Percentiles rank a stretch among this genome's conserved stretches.
These are phyloP conservation scores for Oxyscelio sp. DNA, from an alignment of 2,888 invertebrate species.

Conservation along the genomic window DNA sequence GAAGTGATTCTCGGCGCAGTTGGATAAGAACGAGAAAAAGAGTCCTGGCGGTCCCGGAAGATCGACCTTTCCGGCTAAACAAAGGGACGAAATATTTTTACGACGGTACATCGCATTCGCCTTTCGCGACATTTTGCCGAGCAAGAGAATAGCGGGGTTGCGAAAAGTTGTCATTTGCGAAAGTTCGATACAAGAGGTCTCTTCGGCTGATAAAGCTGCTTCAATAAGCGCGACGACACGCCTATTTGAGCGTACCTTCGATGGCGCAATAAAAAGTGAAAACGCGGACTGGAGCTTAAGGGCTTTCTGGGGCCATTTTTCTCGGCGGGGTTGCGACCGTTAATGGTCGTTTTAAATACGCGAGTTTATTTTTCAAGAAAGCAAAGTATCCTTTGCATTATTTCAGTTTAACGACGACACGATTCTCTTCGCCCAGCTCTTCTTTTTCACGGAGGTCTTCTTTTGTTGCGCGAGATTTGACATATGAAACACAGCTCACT, in stretches of 20 bases:
- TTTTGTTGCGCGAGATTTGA: constrained; percentile 3
- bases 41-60: constrained; percentile 15
- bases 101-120: constrained; percentile 23
- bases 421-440: not conserved
- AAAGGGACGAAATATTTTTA: constrained; percentile 22
- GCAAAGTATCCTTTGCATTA: constrained; percentile 39
- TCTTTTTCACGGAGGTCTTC: not conserved
- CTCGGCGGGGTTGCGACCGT: not conserved
- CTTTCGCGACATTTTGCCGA: constrained; percentile 6
- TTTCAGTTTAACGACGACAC: constrained; percentile 22
- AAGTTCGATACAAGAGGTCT: constrained; percentile 43
- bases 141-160: constrained; percentile 37
- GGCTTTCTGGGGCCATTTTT: constrained; percentile 21
- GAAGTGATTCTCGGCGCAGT: constrained; percentile 20
- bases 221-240: constrained; percentile 44
- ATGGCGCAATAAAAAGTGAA: constrained; percentile 38
- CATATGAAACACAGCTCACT: constrained; percentile 1
- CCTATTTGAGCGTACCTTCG: constrained; percentile 20
- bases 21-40: constrained; percentile 19
- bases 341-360: constrained; percentile 40
- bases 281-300: constrained; percentile 18
- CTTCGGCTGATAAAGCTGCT: constrained; percentile 46
- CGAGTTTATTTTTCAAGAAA: constrained; percentile 34
- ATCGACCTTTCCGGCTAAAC: constrained; percentile 38
- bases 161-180: constrained; percentile 47